A percentile compares a stretch with the other conserved stretches of the same genome.
Conservation (phyloP, 2,888 invertebrate genomes). For the Dolichopus griseipennis region DNA sequence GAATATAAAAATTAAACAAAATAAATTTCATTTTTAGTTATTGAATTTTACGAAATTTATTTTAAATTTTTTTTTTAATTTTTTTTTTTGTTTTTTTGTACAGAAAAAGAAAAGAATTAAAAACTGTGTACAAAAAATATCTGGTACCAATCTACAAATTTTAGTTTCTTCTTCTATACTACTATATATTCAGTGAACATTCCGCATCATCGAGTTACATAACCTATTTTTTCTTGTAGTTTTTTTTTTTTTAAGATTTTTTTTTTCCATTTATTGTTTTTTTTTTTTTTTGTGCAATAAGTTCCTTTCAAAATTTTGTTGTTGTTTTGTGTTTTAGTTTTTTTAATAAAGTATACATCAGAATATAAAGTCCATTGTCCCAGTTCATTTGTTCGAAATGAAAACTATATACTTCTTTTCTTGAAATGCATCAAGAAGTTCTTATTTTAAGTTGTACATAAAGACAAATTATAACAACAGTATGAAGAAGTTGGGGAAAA, state of each 20-base stretch:
- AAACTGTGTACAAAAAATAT: too few species aligned
- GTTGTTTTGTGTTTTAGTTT: neutral
- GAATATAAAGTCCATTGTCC: neutral
- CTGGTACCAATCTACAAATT: too few species aligned
- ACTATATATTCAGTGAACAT: neutral
- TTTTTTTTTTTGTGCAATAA: neutral
- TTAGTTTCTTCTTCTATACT: neutral
- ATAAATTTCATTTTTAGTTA: conserved; percentile 6
- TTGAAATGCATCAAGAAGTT: neutral
- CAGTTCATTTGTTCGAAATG: neutral
- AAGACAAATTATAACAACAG: neutral
- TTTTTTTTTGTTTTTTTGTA: neutral
- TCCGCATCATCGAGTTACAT: neutral
- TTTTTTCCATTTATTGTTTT: neutral
- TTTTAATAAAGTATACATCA: neutral
- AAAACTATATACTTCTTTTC: neutral
- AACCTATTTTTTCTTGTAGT: neutral
- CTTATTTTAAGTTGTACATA: neutral
- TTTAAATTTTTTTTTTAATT: neutral
- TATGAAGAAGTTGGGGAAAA: neutral
- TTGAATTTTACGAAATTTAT: neutral
- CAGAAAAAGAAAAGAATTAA: too few species aligned
- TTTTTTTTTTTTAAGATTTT: neutral
- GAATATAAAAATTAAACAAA: neutral
- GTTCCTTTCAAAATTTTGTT: neutral